These are phyloP conservation scores for Andrena bicolor DNA, from an alignment of 2,888 invertebrate species.

Conservation along the genomic window DNA sequence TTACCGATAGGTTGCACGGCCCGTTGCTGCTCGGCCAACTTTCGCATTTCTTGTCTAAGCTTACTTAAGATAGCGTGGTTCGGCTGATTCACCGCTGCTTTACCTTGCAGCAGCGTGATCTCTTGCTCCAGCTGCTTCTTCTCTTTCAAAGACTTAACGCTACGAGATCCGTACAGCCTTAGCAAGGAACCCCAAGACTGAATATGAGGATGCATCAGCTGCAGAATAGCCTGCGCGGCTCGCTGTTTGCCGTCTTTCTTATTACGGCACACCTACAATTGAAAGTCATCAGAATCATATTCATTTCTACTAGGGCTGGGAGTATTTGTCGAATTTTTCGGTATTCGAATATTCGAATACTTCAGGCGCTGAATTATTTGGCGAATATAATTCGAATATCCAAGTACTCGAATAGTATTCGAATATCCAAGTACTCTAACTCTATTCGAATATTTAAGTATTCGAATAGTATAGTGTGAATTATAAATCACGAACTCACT, in stretches of 20 bases:
- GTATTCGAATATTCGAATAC: too few species aligned
- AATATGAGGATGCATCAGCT: slow-evolving; percentile 97
- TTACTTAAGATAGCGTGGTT: slow-evolving; percentile 96
- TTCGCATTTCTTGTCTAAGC: slow-evolving; percentile 92
- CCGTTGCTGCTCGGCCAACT: slow-evolving; percentile 88
- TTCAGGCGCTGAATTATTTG: too few species aligned
- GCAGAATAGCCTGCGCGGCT: slow-evolving; percentile 96
- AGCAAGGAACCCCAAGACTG: slow-evolving; percentile 97
- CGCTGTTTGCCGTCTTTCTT: slow-evolving; percentile 98
- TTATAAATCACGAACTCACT: too few species aligned
- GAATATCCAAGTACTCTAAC: too few species aligned
- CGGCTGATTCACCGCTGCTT: slow-evolving; percentile 95
- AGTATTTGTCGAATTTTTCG: too few species aligned
- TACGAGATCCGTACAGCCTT: slow-evolving; percentile 96
- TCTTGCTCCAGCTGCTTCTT: slow-evolving; percentile 97
- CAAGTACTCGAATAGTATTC: too few species aligned
- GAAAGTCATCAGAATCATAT: not conserved
- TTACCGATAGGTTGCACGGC: slow-evolving; percentile 87
- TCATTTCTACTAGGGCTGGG: not conserved
- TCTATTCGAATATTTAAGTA: too few species aligned
- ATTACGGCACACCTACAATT: slow-evolving; percentile 91
- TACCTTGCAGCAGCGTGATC: slow-evolving; percentile 95
- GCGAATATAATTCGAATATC: too few species aligned
- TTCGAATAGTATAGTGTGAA: too few species aligned
- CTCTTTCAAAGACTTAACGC: slow-evolving; percentile 96